Evolutionary conservation across 2,888 invertebrate species (phyloP).

Genomic region (Rugalucina vietnamica): DNA sequence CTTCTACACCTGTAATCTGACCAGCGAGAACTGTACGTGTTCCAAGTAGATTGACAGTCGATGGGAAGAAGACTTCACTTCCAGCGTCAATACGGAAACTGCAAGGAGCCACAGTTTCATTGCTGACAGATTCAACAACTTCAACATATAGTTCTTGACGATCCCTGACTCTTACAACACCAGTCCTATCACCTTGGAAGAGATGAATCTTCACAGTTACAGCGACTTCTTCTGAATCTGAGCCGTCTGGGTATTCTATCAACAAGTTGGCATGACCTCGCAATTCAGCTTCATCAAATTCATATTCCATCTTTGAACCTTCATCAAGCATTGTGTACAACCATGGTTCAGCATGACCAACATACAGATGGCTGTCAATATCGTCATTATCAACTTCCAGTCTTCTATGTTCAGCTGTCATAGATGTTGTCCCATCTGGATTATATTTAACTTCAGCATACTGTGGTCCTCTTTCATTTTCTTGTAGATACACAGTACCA

Average conservation of each 20-base stretch:
- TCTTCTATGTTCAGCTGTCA: slow-evolving; percentile 63
- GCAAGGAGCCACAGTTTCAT: slow-evolving; percentile 74
- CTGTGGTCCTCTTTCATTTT: slow-evolving; percentile 75
- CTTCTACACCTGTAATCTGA: slow-evolving; percentile 69
- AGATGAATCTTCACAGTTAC: slow-evolving; percentile 68
- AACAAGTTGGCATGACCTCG: slow-evolving; percentile 70
- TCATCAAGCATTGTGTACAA: slow-evolving; percentile 72
- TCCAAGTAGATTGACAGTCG: slow-evolving; percentile 68
- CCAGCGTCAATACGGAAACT: slow-evolving; percentile 72
- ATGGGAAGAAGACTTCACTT: slow-evolving; percentile 70
- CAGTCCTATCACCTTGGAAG: slow-evolving; percentile 74
- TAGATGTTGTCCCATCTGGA: slow-evolving; percentile 38
- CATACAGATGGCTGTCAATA: slow-evolving; percentile 69
- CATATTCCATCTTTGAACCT: slow-evolving; percentile 62
- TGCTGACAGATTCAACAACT: slow-evolving; percentile 70
- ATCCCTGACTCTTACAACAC: slow-evolving; percentile 68
- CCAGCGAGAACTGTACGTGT: slow-evolving; percentile 72
- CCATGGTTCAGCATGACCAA: slow-evolving; percentile 72
- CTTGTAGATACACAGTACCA: slow-evolving; percentile 75
- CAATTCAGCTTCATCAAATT: slow-evolving; percentile 73
- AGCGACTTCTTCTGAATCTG: slow-evolving; percentile 22
- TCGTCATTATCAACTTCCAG: slow-evolving; percentile 72
- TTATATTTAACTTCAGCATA: slow-evolving; percentile 76
- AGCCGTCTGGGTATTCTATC: slow-evolving; percentile 67
- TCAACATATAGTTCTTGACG: slow-evolving; percentile 73